phyloP scores from a whole-genome alignment of 2,797 vertebrate species.

The Tokudaia tokunoshimensis region DNA sequence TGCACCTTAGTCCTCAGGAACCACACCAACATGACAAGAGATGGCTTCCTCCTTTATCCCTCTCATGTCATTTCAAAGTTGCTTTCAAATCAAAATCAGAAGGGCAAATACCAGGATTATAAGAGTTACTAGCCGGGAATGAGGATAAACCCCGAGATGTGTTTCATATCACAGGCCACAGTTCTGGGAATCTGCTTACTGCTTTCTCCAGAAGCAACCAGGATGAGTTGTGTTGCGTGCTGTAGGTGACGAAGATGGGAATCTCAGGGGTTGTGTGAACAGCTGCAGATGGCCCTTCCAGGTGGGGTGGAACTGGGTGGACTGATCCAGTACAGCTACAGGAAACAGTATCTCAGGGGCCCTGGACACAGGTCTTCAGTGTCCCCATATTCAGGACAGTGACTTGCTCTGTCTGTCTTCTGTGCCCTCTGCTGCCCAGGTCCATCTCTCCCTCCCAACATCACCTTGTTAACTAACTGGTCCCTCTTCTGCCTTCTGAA shows the following conservation, averaged over 20 bases:
- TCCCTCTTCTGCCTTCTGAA: background rate
- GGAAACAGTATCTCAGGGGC: constrained; percentile 10
- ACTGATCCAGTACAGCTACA: background rate
- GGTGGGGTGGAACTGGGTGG: background rate
- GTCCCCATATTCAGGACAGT: background rate
- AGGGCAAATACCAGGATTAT: background rate
- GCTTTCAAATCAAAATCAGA: background rate
- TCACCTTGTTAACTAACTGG: background rate
- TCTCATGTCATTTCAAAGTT: background rate
- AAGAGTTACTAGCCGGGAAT: background rate
- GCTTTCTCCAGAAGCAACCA: background rate
- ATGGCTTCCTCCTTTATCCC: background rate
- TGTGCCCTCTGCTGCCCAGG: background rate
- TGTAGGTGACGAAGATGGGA: background rate
- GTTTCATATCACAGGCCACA: background rate
- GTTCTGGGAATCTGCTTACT: constrained; percentile 12
- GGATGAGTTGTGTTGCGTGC: background rate
- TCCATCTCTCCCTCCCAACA: background rate
- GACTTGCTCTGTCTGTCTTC: constrained; percentile 17
- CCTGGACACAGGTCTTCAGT: background rate
- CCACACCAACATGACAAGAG: background rate
- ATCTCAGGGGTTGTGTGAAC: background rate
- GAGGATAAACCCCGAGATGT: background rate
- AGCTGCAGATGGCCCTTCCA: background rate
- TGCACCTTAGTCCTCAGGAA: background rate